A percentile compares a stretch with the other conserved stretches of the same genome.
These are phyloP conservation scores for Biston betularia DNA, from an alignment of 2,888 invertebrate species.

Conservation along the genomic window DNA sequence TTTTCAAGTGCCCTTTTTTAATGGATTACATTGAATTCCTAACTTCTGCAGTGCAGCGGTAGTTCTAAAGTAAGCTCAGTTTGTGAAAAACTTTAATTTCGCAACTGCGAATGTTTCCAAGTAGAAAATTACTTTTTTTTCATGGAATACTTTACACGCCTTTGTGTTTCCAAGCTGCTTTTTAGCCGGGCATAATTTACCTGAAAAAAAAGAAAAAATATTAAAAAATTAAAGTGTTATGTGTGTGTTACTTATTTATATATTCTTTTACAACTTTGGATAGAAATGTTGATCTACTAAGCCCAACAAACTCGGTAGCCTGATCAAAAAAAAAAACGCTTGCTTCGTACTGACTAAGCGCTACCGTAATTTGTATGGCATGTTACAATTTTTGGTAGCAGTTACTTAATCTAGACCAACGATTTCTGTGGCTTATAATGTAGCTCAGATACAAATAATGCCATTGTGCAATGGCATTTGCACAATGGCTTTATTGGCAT, in stretches of 20 bases:
- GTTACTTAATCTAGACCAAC: too few species aligned
- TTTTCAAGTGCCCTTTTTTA: not conserved
- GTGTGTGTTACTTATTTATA: too few species aligned
- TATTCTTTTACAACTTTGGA: too few species aligned
- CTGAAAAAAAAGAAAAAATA: constrained; percentile 15
- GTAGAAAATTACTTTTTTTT: constrained; percentile 13
- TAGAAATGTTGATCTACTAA: too few species aligned
- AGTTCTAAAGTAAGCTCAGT: not conserved
- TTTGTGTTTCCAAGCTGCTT: not conserved
- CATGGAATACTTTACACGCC: not conserved
- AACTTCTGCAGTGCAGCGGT: not conserved
- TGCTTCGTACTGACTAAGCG: too few species aligned
- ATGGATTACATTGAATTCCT: not conserved
- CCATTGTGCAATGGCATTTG: too few species aligned
- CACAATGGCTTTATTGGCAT: too few species aligned
- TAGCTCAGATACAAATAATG: too few species aligned
- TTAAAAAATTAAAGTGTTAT: not conserved
- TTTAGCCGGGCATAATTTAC: constrained; percentile 14
- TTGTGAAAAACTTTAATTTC: constrained; percentile 5
- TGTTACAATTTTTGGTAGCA: too few species aligned
- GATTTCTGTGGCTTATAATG: too few species aligned
- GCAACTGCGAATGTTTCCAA: constrained; percentile 12
- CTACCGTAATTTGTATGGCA: too few species aligned
- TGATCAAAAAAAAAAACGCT: too few species aligned
- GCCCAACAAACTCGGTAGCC: not conserved